Evolutionary conservation across 1,140 invertebrate species (phyloP).

Genomic region (Cephus cinctus): DNA sequence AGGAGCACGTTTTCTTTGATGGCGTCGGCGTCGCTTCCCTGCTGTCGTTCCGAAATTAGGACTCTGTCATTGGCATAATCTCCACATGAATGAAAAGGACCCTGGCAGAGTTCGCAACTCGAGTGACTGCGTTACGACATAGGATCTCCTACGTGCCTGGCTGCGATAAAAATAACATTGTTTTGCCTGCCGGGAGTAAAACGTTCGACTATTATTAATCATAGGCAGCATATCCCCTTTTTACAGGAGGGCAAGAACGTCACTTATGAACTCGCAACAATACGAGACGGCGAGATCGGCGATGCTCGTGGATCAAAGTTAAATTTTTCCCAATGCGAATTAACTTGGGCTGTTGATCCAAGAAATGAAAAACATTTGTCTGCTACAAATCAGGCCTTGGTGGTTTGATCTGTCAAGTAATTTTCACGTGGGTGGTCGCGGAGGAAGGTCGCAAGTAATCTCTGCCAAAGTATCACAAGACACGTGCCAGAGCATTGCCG

Average conservation of each 20-base stretch:
- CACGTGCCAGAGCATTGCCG: slow-evolving; percentile 20
- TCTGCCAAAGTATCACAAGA: slow-evolving; percentile 16
- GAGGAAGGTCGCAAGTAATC: not conserved
- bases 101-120: slow-evolving; percentile 18
- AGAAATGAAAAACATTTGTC: no score
- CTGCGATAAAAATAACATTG: slow-evolving; percentile 28
- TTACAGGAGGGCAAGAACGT: no score
- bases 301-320: no score
- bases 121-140: slow-evolving; percentile 18
- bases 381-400: no score
- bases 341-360: no score
- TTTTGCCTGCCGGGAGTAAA: slow-evolving; percentile 19
- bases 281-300: no score
- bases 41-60: slow-evolving; percentile 20
- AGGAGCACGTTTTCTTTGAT: not conserved
- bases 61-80: slow-evolving; percentile 9
- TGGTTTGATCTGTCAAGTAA: no score
- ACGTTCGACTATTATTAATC: no score
- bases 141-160: slow-evolving; percentile 20
- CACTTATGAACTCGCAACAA: no score
- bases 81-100: slow-evolving; percentile 36
- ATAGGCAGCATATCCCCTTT: no score
- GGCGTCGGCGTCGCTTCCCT: not conserved
- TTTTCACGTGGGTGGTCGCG: no score
- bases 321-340: no score